Base-by-base conservation (phyloP, 2,797 vertebrate genomes). In the Parauchenoglanis ngamensis region DNA sequence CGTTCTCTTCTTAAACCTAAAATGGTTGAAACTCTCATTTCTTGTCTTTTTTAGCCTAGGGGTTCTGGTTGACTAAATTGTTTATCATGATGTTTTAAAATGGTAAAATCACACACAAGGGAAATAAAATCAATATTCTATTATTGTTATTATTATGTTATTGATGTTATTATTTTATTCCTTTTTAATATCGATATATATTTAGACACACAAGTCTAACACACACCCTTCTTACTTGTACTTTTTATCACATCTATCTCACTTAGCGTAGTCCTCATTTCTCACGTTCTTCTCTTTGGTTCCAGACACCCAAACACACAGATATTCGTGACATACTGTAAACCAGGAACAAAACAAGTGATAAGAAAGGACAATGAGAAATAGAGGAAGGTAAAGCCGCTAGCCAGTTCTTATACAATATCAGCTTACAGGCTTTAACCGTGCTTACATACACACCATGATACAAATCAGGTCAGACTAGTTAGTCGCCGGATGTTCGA, bases 221-320 rank as follows among this genome's bases (percentile, higher is more conserved):
- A n/a, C 56, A 81, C 19, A 13, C 35, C 54, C 19, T 35, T 40
- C 35, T 61, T 44, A 61, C 40, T 59, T 49, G 59, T 49, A 46
- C 23, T 40, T 61, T 61, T 0, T 31, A n/a, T 19, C 6, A 17
- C 44, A 67, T 67, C 59, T 25, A 25, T 56, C 28, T 28, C 7
- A 11, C 6, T 86, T 40, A 72, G 52, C 87, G 59, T 68, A 83
- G 87, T 68, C 77, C 54, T 86, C 87, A 67, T 73, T 86, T 89
- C 88, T 87, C 87, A 83, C 77, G 87, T 88, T 84, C 85, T 73
- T 86, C 31, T 85, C 84, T 91, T 88, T 86, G 91, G 92, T 89
- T 92, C 90, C 63, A 79, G 56, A 76, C 49, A 44, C 19, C 31
- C 56, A 67, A 56, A 85, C 63, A 88, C 40, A 65, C 23, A 7